These are phyloP conservation scores for Hybos culiciformis DNA, from an alignment of 2,888 invertebrate genomes.

Conservation along the genomic window DNA sequence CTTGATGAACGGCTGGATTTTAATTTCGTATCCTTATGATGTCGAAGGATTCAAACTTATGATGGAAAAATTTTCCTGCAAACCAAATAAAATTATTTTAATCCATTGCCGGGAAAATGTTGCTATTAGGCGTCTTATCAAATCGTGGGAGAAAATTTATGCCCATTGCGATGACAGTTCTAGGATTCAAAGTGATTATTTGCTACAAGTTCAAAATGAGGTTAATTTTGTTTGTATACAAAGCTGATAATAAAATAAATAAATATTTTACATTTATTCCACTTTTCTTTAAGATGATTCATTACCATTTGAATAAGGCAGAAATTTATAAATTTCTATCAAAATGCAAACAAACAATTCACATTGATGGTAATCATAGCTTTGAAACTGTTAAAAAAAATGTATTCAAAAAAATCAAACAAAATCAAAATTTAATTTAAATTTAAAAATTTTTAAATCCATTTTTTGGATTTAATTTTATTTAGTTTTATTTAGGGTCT, in stretches of 20 bases:
- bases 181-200: not conserved
- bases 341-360: conserved; percentile 6
- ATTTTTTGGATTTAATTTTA: no score
- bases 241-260: not conserved
- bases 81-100: conserved; percentile 39
- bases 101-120: conserved; percentile 23
- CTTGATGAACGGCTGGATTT: conserved; percentile 43
- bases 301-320: not conserved
- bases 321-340: not conserved
- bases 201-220: not conserved
- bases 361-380: conserved; percentile 13
- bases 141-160: conserved; percentile 14
- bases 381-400: conserved; percentile 7
- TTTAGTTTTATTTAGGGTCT: no score
- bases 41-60: conserved; percentile 40
- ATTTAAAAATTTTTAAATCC: not conserved
- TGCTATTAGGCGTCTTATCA: conserved; percentile 21
- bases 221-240: not conserved
- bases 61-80: conserved; percentile 37
- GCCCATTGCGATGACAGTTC: not conserved
- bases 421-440: conserved; percentile 7
- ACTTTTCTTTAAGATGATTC: not conserved
- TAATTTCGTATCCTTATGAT: conserved; percentile 43
- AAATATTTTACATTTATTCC: no score
- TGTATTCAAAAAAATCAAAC: conserved; percentile 9